These are phyloP conservation scores for Latrodectus elegans DNA, from an alignment of 2,888 invertebrate species.

Conservation along the genomic window DNA sequence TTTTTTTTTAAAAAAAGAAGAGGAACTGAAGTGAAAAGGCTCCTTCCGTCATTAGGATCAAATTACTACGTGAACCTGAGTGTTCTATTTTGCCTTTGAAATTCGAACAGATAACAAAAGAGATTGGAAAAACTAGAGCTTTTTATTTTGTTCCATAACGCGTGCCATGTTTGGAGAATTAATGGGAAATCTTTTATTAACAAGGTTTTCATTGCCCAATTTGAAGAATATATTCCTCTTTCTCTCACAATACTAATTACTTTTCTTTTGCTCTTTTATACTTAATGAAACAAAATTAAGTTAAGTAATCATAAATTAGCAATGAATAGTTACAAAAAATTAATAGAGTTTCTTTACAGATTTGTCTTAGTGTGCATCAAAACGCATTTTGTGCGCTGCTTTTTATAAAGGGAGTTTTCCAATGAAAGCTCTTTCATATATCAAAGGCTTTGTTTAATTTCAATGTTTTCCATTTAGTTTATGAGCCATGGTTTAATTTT, in stretches of 20 bases:
- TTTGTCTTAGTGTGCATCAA: too few relatives aligned
- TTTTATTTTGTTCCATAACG: constrained; percentile 1
- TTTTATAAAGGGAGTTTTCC: too few relatives aligned
- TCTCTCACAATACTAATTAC: not conserved
- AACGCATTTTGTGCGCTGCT: too few relatives aligned
- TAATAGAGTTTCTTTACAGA: too few relatives aligned
- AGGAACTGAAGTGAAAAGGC: constrained; percentile 7
- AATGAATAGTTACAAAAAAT: too few relatives aligned
- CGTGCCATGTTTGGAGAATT: not conserved
- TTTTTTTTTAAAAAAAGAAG: not conserved
- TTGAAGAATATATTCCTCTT: not conserved
- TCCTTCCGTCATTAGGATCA: constrained; percentile 47
- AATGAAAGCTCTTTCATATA: too few relatives aligned
- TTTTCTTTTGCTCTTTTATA: not conserved
- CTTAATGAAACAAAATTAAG: too few relatives aligned
- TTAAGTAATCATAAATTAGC: too few relatives aligned
- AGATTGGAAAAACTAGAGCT: not conserved
- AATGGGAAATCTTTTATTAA: not conserved
- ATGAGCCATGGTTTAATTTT: too few relatives aligned
- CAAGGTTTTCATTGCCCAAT: not conserved
- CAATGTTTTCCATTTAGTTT: too few relatives aligned
- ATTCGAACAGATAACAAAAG: not conserved
- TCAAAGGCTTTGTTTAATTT: too few relatives aligned
- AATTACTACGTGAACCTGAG: constrained; percentile 35
- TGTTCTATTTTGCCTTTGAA: constrained; percentile 19